phyloP scores from a whole-genome alignment of 2,797 vertebrate genomes.

The Atherinosoma microstoma region DNA sequence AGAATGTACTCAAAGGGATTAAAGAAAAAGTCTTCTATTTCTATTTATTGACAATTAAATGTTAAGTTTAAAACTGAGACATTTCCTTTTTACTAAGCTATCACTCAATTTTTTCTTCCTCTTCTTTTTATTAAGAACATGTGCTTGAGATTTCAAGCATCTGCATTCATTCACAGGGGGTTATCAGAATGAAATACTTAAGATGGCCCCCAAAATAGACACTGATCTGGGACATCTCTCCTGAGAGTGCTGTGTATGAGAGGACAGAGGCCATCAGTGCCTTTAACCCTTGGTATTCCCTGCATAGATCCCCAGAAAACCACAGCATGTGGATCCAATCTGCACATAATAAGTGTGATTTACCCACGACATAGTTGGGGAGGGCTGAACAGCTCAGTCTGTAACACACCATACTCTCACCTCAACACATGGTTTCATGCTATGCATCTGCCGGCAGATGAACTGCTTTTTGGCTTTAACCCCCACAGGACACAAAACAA shows the following conservation, averaged over 20 bases:
- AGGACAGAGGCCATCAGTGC: constrained; percentile 41
- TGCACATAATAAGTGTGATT: constrained; percentile 72
- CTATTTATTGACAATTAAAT: neutral
- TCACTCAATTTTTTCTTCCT: neutral
- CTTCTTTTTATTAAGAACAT: constrained; percentile 17
- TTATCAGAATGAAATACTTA: constrained; percentile 50
- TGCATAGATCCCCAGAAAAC: constrained; percentile 35
- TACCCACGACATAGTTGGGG: constrained; percentile 67
- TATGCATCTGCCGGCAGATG: constrained; percentile 45
- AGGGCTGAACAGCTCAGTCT: constrained; percentile 40
- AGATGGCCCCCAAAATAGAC: constrained; percentile 51
- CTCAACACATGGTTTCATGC: constrained; percentile 51
- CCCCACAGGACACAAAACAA: constrained; percentile 50
- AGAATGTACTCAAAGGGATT: neutral
- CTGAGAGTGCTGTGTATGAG: constrained; percentile 31
- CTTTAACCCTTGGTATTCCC: constrained; percentile 29
- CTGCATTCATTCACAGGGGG: constrained; percentile 39
- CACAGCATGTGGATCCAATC: constrained; percentile 82
- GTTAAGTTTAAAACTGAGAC: neutral
- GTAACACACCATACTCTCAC: constrained; percentile 45
- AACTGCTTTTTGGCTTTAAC: constrained; percentile 38
- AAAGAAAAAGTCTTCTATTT: neutral
- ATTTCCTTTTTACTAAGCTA: neutral
- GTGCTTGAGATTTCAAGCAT: constrained; percentile 48
- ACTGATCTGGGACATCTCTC: constrained; percentile 43